These are phyloP conservation scores for Lasiommata megera DNA, from an alignment of 2,888 invertebrate genomes.

Conservation along the genomic window DNA sequence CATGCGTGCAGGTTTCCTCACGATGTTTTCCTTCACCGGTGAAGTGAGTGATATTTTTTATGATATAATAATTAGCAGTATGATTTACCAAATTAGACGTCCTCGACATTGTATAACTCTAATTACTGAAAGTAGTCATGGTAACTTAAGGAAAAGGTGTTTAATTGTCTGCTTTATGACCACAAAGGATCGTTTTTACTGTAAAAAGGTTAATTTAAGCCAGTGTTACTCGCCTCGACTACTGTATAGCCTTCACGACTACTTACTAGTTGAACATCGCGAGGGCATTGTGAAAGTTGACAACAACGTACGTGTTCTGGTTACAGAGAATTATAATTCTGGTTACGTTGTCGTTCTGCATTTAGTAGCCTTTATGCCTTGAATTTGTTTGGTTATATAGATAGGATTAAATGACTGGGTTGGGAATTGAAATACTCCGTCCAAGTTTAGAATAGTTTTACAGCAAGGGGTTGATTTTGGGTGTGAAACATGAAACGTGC, in stretches of 20 bases:
- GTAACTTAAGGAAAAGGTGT: too few species aligned
- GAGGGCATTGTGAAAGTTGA: slow-evolving; percentile 79
- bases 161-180: neutral
- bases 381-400: slow-evolving; percentile 36
- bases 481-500: too few species aligned
- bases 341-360: slow-evolving; percentile 55
- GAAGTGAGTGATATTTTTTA: too few species aligned
- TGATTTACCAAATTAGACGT: too few species aligned
- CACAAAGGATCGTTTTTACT: neutral
- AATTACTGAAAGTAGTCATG: too few species aligned
- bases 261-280: slow-evolving; percentile 66
- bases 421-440: slow-evolving; percentile 31
- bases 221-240: slow-evolving; percentile 33
- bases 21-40: too few species aligned
- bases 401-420: slow-evolving; percentile 36
- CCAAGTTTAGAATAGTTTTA: too few species aligned
- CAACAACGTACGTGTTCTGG: slow-evolving; percentile 69
- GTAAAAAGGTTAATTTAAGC: slow-evolving; percentile 26
- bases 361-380: slow-evolving; percentile 58
- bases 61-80: too few species aligned
- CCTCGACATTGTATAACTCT: too few species aligned
- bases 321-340: slow-evolving; percentile 61
- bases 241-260: slow-evolving; percentile 63
- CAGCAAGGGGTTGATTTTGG: too few species aligned
- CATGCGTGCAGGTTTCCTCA: too few species aligned